Evolutionary conservation across 1,140 invertebrate species (phyloP), one percentile per base, ranked within the genome.

Genomic region (Megathymus violae): DNA sequence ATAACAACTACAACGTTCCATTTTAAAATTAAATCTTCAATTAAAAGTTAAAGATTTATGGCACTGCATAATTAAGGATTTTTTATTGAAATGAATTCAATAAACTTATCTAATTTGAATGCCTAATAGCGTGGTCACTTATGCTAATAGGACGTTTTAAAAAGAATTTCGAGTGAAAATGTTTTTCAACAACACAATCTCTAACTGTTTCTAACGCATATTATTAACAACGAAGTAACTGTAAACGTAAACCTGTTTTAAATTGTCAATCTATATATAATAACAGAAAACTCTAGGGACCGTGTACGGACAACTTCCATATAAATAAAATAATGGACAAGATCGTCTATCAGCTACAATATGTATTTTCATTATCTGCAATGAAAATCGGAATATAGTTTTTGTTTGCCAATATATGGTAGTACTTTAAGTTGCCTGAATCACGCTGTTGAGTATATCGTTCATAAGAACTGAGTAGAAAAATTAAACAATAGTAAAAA

Each of bases 191-290:
- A 22, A 22, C 34, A 50, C 27, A 58, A 51, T n/a, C 50, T 34
- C 11, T 31, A 52, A 47, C 38, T 41, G 27, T 54, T 27, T 47
- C 16, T 38, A 59, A 7, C 27, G 62, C 34, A 43, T 52, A 43
- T 64, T 61, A 51, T 59, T 65, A 13, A 19, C 54, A 62, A 69
- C 48, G 50, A 51, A 52, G 47, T 78, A 78, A 73, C 73, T 71
- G 76, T 78, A 40, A 34, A 58, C 6, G n/a, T 34, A 22, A 54
- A 76, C 72, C 68, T 48, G 70, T 73, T 71, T 62, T 40, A 5
- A 50, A 16, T 52, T 71, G 72, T 74, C 75, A 75, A 9, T 31
- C 9, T 31, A 7, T 31, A 1, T 7, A 4, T 25, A 25, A 6
- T 7, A 31, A 7, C 4, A 31, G 1, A 31, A 31, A 31, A 31